These are phyloP conservation scores for Stichodactyla helianthus DNA, from an alignment of 64 coral and sea anemone genomes.

Conservation along the genomic window DNA sequence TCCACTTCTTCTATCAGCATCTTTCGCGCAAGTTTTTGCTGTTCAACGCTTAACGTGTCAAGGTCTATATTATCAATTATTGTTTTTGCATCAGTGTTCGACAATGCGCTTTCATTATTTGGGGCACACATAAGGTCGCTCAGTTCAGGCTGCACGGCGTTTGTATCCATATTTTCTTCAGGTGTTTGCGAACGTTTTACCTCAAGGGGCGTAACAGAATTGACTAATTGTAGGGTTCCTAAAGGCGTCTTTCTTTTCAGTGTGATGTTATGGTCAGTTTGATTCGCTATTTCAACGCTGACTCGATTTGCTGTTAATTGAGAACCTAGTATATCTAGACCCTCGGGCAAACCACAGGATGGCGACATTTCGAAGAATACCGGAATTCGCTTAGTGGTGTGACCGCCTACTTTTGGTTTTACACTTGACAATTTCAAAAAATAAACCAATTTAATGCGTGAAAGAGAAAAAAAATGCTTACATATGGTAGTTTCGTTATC, in stretches of 20 bases:
- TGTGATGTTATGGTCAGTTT: slow-evolving; percentile 30
- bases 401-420: background rate
- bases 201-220: slow-evolving; percentile 34
- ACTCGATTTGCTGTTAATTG: slow-evolving; percentile 1
- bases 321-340: slow-evolving; percentile 3
- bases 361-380: background rate
- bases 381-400: background rate
- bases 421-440: too few relatives aligned
- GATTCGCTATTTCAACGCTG: background rate
- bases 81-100: background rate
- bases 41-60: too few relatives aligned
- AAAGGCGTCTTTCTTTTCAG: slow-evolving; percentile 15
- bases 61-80: too few relatives aligned
- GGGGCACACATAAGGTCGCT: background rate
- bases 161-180: background rate
- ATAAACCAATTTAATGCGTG: too few relatives aligned
- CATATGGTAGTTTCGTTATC: too few relatives aligned
- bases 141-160: background rate
- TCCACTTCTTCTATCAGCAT: too few relatives aligned
- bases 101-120: background rate
- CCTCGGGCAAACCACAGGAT: slow-evolving; percentile 8
- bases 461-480: too few relatives aligned
- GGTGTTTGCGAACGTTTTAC: background rate
- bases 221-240: slow-evolving; percentile 24
- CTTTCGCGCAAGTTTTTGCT: too few relatives aligned